These are phyloP conservation scores for Dinothrombium tinctorium DNA, from an alignment of 1,140 invertebrate species.

Conservation along the genomic window DNA sequence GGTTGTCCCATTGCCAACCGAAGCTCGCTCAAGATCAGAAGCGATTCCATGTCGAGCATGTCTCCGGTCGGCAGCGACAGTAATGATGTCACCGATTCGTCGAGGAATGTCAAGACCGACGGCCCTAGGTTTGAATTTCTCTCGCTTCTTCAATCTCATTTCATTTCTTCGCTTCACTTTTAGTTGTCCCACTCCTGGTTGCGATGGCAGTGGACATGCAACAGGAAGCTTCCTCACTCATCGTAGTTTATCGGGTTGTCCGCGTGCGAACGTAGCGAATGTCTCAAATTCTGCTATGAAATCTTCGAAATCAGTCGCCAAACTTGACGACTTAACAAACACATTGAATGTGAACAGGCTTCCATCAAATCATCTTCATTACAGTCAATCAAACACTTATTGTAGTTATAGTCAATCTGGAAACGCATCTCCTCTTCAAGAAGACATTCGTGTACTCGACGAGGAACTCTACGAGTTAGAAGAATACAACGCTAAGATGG, in stretches of 20 bases:
- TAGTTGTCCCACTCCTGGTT: slow-evolving; percentile 11
- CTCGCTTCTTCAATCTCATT: background rate
- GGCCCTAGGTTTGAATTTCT: background rate
- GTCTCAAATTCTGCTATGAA: background rate
- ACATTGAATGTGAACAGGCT: background rate
- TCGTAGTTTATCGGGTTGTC: slow-evolving; percentile 17
- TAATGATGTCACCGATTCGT: slow-evolving; percentile 22
- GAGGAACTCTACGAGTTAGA: slow-evolving; percentile 75
- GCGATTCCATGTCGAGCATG: slow-evolving; percentile 4
- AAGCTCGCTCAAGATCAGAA: slow-evolving; percentile 2
- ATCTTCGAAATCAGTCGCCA: background rate
- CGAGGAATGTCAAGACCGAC: slow-evolving; percentile 5
- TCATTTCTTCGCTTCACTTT: slow-evolving; percentile 5
- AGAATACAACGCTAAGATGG: slow-evolving; percentile 64
- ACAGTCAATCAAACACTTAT: background rate
- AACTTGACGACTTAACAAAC: slow-evolving; percentile 7
- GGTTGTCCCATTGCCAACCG: slow-evolving; percentile 16
- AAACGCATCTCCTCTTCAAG: slow-evolving; percentile 17
- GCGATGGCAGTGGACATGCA: slow-evolving; percentile 15
- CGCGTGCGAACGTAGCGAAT: slow-evolving; percentile 8
- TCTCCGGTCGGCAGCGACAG: slow-evolving; percentile 28
- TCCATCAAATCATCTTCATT: slow-evolving; percentile 18
- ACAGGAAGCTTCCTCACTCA: slow-evolving; percentile 17
- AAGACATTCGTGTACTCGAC: slow-evolving; percentile 62
- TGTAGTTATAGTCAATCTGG: background rate